Evolutionary conservation across 2,888 invertebrate genomes (phyloP).

Genomic region (Aspidiotus rigidus): DNA sequence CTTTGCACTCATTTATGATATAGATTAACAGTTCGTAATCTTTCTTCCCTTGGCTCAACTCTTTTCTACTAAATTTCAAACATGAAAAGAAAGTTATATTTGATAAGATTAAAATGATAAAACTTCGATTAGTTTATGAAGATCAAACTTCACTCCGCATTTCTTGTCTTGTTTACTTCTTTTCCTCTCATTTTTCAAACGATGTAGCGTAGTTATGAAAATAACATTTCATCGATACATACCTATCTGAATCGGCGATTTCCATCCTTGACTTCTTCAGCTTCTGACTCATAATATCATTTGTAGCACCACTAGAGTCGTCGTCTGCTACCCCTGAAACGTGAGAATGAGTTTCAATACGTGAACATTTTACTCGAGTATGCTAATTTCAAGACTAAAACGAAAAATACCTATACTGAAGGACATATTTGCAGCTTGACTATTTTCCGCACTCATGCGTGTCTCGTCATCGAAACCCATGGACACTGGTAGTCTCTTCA

Average conservation of each 20-base stretch:
- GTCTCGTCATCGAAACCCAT: conserved; percentile 48
- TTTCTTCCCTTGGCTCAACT: no score
- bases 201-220: neutral
- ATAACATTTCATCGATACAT: conserved; percentile 10
- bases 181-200: no score
- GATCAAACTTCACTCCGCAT: no score
- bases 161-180: no score
- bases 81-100: no score
- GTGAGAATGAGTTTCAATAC: no score
- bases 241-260: conserved; percentile 41
- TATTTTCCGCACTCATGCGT: conserved; percentile 46
- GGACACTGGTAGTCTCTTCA: conserved; percentile 36
- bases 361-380: no score
- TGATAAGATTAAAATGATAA: no score
- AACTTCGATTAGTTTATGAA: no score
- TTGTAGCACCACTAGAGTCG: conserved; percentile 32
- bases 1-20: no score
- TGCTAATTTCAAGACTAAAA: neutral
- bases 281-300: conserved; percentile 36
- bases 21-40: no score
- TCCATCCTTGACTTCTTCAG: conserved; percentile 47
- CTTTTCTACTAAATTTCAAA: no score
- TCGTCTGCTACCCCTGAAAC: conserved; percentile 28
- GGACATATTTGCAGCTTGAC: conserved; percentile 25
- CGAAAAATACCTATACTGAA: conserved; percentile 1